These are phyloP conservation scores for Cremastobaeus sp. DNA, from an alignment of 2,888 invertebrate species.

Conservation along the genomic window DNA sequence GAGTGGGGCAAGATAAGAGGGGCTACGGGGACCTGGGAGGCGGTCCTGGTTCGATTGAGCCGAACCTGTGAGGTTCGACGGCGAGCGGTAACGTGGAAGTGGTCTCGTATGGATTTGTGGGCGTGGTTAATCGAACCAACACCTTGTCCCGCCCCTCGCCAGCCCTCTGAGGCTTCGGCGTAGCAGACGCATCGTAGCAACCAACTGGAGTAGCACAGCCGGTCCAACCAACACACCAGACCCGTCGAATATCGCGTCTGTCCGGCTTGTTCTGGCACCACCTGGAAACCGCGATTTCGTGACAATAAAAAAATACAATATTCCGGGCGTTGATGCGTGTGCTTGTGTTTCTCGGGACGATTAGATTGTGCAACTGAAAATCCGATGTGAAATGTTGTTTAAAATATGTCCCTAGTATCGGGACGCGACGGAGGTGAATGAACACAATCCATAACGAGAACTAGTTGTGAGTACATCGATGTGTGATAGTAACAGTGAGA, in stretches of 20 bases:
- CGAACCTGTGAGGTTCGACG: slow-evolving; percentile 57
- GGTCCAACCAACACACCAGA: slow-evolving; percentile 69
- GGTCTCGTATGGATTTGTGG: slow-evolving; percentile 7
- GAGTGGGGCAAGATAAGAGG: slow-evolving; percentile 27
- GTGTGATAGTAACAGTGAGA: slow-evolving; percentile 22
- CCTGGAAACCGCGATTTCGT: slow-evolving; percentile 25
- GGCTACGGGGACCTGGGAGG: background rate
- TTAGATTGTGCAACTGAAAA: background rate
- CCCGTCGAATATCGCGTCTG: slow-evolving; percentile 69
- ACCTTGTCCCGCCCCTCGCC: slow-evolving; percentile 71
- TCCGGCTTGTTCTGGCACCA: slow-evolving; percentile 58
- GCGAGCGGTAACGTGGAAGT: slow-evolving; percentile 27
- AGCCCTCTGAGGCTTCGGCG: slow-evolving; percentile 69
- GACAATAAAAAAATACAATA: slow-evolving; percentile 14
- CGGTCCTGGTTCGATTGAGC: slow-evolving; percentile 9
- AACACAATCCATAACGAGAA: slow-evolving; percentile 6
- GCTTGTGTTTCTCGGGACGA: slow-evolving; percentile 1
- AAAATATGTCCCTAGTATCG: slow-evolving; percentile 11
- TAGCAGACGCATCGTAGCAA: slow-evolving; percentile 77
- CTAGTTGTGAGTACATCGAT: slow-evolving; percentile 2
- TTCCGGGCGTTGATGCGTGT: slow-evolving; percentile 8
- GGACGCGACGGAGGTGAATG: slow-evolving; percentile 6
- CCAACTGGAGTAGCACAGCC: slow-evolving; percentile 75
- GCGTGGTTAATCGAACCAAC: slow-evolving; percentile 44
- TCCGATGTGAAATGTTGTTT: background rate